Evolutionary conservation across 2,113 vertebrate genomes (phyloP).

Genomic region (Passer montanus): DNA sequence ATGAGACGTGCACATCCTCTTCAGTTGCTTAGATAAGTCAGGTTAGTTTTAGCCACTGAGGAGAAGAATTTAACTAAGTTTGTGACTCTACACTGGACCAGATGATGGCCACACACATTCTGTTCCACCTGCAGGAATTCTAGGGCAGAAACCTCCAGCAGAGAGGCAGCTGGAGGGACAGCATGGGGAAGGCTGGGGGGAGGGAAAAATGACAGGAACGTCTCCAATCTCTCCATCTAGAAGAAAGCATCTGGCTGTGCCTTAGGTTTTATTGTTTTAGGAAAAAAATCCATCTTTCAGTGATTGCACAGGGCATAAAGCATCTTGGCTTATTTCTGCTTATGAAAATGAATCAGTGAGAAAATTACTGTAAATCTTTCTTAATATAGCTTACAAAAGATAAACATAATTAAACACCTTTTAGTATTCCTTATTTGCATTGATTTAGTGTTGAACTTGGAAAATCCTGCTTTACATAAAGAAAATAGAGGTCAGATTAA

Average conservation of each 20-base stretch:
- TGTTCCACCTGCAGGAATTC: slow-evolving; percentile 50
- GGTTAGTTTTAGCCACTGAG: neutral
- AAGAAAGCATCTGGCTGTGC: neutral
- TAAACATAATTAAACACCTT: slow-evolving; percentile 3
- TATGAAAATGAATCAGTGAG: neutral
- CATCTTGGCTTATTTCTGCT: neutral
- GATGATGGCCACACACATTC: slow-evolving; percentile 50
- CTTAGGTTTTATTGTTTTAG: neutral
- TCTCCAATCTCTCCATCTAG: neutral
- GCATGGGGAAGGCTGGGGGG: neutral
- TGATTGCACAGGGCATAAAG: neutral
- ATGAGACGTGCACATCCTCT: neutral
- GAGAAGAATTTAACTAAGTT: neutral
- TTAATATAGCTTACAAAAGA: slow-evolving; percentile 2
- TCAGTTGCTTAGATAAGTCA: neutral
- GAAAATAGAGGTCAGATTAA: slow-evolving; percentile 17
- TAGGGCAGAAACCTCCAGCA: slow-evolving; percentile 43
- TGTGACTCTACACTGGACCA: neutral
- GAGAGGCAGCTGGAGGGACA: slow-evolving; percentile 42
- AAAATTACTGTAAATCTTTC: neutral
- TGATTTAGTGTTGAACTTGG: neutral
- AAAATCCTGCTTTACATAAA: slow-evolving; percentile 3
- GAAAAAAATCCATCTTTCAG: neutral
- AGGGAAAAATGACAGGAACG: neutral
- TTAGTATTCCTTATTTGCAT: neutral